A percentile compares a stretch with the other conserved stretches of the same genome.
These are phyloP conservation scores for Hermatobates lingyangjiaoensis DNA, from an alignment of 1,140 invertebrate species.

Conservation along the genomic window DNA sequence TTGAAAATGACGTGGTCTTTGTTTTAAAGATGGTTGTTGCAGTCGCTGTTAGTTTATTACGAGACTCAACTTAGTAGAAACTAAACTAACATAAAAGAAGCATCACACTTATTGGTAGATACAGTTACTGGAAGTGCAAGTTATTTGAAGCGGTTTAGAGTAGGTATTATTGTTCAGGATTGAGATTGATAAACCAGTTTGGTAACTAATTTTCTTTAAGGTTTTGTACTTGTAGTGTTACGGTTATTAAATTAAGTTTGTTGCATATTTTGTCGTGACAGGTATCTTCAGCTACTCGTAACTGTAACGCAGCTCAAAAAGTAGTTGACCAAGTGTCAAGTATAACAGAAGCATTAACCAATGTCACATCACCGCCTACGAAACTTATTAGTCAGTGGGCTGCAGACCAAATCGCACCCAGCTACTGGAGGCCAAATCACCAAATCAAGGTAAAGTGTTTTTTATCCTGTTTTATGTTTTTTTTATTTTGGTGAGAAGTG, in stretches of 20 bases:
- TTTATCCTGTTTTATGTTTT: no score
- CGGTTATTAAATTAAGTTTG: background rate
- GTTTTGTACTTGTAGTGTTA: background rate
- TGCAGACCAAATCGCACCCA: constrained; percentile 56
- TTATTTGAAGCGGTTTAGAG: no score
- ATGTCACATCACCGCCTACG: constrained; percentile 46
- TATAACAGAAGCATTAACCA: constrained; percentile 46
- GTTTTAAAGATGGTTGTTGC: no score
- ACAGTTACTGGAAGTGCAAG: no score
- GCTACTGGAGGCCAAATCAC: constrained; percentile 62
- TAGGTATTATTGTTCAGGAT: constrained; percentile 6
- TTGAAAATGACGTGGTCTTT: no score
- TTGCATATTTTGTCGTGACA: constrained; percentile 8
- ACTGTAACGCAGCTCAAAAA: constrained; percentile 51
- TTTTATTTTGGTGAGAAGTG: no score
- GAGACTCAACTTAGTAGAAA: no score
- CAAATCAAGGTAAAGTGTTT: constrained; percentile 48
- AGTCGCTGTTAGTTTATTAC: no score
- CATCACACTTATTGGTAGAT: no score
- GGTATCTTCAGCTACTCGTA: constrained; percentile 16
- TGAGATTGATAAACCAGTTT: background rate
- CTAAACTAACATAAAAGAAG: no score
- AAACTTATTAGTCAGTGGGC: constrained; percentile 49
- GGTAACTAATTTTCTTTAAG: constrained; percentile 1
- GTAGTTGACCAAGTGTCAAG: constrained; percentile 54